Evolutionary conservation across 2,888 invertebrate species (phyloP).

Genomic region (Smittia sp.): DNA sequence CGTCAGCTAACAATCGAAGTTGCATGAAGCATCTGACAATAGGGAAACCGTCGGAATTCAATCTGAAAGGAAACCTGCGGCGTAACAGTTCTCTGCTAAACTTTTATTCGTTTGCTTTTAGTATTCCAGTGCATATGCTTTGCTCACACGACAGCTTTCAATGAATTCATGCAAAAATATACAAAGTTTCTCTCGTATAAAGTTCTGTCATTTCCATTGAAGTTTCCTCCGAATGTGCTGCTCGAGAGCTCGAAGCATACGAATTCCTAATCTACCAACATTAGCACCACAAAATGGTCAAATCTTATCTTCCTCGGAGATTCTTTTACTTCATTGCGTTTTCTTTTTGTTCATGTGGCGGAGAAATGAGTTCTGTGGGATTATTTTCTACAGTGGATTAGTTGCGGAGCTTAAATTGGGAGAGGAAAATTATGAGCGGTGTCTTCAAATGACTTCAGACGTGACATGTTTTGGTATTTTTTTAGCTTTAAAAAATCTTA

Average conservation of each 20-base stretch:
- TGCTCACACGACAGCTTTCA: background rate
- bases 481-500: no score
- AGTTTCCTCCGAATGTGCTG: background rate
- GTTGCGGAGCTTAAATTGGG: no score
- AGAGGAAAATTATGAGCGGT: no score
- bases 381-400: no score
- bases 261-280: background rate
- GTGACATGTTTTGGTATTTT: no score
- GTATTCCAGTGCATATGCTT: background rate
- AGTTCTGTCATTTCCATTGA: background rate
- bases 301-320: background rate
- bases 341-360: no score
- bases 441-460: no score
- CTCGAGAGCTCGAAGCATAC: background rate
- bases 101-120: background rate
- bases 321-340: no score
- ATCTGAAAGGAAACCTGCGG: background rate
- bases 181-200: background rate
- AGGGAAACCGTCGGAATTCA: no score
- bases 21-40: no score
- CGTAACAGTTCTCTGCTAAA: background rate
- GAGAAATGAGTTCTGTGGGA: no score
- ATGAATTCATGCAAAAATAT: conserved; percentile 7
- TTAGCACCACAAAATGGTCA: conserved; percentile 8
- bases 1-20: no score